Evolutionary conservation across 2,888 invertebrate species (phyloP).

Genomic region (Steinernema carpocapsae): DNA sequence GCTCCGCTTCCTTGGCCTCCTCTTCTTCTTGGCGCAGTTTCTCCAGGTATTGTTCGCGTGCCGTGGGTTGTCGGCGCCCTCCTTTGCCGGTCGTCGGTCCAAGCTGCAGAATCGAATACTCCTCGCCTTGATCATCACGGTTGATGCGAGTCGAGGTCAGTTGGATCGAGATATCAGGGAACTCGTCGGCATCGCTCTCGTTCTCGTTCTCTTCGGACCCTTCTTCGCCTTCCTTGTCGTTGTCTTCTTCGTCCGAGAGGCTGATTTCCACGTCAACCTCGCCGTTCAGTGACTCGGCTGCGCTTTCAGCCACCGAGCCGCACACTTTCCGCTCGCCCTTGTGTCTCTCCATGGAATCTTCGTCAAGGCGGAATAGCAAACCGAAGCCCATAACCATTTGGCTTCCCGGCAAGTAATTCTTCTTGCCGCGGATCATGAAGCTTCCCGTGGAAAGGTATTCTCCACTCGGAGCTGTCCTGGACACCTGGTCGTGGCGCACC

Average conservation of each 20-base stretch:
- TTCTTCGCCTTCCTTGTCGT: slow-evolving; percentile 61
- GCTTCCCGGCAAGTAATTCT: slow-evolving; percentile 91
- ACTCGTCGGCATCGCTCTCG: slow-evolving; percentile 63
- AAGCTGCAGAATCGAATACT: slow-evolving; percentile 53
- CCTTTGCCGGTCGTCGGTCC: slow-evolving; percentile 37
- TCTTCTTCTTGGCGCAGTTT: slow-evolving; percentile 43
- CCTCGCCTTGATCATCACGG: slow-evolving; percentile 46
- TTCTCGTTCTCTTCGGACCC: slow-evolving; percentile 68
- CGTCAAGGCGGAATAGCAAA: slow-evolving; percentile 80
- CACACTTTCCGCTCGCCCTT: slow-evolving; percentile 46
- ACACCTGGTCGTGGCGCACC: slow-evolving; percentile 87
- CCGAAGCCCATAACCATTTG: slow-evolving; percentile 91
- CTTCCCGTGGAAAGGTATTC: slow-evolving; percentile 90
- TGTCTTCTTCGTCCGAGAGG: slow-evolving; percentile 50
- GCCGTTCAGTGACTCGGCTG: neutral
- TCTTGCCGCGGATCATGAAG: slow-evolving; percentile 93
- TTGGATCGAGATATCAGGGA: slow-evolving; percentile 71
- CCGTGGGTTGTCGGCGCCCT: slow-evolving; percentile 15
- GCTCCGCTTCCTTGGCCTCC: slow-evolving; percentile 32
- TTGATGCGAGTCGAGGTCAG: slow-evolving; percentile 55
- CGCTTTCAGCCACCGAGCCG: slow-evolving; percentile 32
- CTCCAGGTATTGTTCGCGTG: slow-evolving; percentile 43
- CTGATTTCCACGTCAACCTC: slow-evolving; percentile 53
- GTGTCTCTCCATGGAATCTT: slow-evolving; percentile 80
- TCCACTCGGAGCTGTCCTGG: slow-evolving; percentile 95